Evolutionary conservation across 1,140 invertebrate genomes (phyloP).

Genomic region (Aphelinus atriplicis): DNA sequence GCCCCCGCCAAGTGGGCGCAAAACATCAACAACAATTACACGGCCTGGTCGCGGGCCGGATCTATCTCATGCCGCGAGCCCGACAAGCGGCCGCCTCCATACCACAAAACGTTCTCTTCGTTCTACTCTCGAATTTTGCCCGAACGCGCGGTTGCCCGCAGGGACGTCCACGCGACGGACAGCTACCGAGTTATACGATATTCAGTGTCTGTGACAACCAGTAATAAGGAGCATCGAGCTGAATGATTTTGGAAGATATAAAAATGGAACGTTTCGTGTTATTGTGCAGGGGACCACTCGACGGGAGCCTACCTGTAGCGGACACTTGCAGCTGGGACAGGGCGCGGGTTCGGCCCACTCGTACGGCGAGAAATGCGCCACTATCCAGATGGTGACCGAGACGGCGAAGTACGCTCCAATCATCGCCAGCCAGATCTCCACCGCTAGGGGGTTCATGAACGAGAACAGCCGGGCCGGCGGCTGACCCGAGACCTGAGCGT

Average conservation of each 20-base stretch:
- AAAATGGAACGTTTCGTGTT: too few species aligned
- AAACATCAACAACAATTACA: constrained; percentile 61
- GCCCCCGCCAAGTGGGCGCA: constrained; percentile 62
- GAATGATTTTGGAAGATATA: too few species aligned
- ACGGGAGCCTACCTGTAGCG: constrained; percentile 63
- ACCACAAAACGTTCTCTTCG: background rate
- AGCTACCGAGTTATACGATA: too few species aligned
- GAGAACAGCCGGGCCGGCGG: constrained; percentile 93
- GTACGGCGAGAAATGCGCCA: constrained; percentile 97
- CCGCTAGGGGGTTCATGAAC: constrained; percentile 94
- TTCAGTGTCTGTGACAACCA: too few species aligned
- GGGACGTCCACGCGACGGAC: too few species aligned
- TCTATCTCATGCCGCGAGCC: constrained; percentile 12
- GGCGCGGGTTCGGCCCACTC: constrained; percentile 95
- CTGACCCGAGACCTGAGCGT: constrained; percentile 84
- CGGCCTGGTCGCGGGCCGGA: constrained; percentile 22
- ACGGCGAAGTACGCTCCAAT: constrained; percentile 92
- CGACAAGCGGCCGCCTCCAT: background rate
- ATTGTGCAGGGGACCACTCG: constrained; percentile 48
- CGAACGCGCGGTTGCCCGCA: background rate
- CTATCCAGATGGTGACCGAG: constrained; percentile 94
- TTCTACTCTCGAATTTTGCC: background rate
- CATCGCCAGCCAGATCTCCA: constrained; percentile 96
- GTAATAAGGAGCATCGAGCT: too few species aligned
- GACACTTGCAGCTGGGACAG: constrained; percentile 75